Percentiles rank a stretch among this genome's conserved stretches.
Conservation (phyloP, 1,140 invertebrate species). For the Drosophila aff. region DNA sequence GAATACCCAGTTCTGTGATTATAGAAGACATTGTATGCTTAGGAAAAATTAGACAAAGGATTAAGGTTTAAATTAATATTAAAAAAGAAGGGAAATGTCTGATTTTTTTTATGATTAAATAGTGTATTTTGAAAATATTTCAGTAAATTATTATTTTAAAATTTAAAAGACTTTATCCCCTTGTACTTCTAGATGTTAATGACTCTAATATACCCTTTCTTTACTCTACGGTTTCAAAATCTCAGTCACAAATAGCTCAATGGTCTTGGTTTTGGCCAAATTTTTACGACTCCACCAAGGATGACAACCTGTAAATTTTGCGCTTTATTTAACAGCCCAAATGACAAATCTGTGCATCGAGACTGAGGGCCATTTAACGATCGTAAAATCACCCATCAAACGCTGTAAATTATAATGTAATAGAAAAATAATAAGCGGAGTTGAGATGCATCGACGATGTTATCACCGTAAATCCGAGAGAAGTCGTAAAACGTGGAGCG, state of each 20-base stretch:
- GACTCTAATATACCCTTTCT: not conserved
- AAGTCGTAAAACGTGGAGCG: constrained; percentile 63
- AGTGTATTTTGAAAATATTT: too few species aligned
- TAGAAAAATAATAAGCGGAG: constrained; percentile 77
- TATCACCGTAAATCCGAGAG: constrained; percentile 70
- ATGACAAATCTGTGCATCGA: constrained; percentile 68
- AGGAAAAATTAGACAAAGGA: too few species aligned
- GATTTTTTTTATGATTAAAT: too few species aligned
- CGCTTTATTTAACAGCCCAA: constrained; percentile 61
- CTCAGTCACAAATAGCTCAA: constrained; percentile 63
- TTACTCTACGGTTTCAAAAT: not conserved
- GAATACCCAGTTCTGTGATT: not conserved
- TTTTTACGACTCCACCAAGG: constrained; percentile 49
- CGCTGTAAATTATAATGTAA: constrained; percentile 78
- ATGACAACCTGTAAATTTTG: constrained; percentile 70
- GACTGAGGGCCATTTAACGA: constrained; percentile 52
- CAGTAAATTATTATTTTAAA: not conserved
- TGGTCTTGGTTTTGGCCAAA: constrained; percentile 37
- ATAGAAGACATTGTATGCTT: not conserved
- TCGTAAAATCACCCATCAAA: constrained; percentile 67
- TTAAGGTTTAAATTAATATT: not conserved
- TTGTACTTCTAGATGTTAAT: not conserved
- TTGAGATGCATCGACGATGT: constrained; percentile 58
- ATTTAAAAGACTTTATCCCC: fast-evolving
- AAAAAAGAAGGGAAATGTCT: too few species aligned